These are phyloP conservation scores for Pantherophis vulpinus DNA, from an alignment of 2,797 vertebrate species.

Conservation along the genomic window DNA sequence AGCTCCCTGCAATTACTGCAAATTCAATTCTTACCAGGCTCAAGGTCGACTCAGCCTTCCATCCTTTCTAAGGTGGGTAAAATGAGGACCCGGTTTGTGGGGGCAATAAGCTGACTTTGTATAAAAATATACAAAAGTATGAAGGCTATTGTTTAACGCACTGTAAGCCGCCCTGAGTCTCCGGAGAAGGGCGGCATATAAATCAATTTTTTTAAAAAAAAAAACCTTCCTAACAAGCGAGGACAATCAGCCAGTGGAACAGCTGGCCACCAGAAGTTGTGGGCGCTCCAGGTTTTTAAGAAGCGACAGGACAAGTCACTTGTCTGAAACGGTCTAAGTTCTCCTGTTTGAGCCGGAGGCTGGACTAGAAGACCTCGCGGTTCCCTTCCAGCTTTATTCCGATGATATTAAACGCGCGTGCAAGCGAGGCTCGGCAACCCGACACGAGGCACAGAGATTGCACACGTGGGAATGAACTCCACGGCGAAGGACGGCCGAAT, in stretches of 20 bases:
- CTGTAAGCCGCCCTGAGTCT: no score
- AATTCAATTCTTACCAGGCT: no score
- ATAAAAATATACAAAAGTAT: no score
- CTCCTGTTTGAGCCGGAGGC: background rate
- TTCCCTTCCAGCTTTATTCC: background rate
- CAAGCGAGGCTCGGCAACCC: background rate
- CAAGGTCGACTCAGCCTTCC: no score
- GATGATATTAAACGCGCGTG: background rate
- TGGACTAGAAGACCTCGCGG: background rate
- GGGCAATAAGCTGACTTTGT: no score
- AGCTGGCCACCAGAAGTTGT: rapidly evolving
- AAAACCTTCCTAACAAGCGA: no score
- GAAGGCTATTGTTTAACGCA: no score
- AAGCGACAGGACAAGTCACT: background rate
- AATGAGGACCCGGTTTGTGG: no score
- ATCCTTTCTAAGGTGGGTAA: no score
- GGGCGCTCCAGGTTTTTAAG: background rate
- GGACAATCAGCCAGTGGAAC: background rate
- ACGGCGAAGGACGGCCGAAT: background rate
- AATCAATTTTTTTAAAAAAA: no score
- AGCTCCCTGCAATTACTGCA: no score
- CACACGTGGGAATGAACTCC: background rate
- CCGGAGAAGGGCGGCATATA: no score
- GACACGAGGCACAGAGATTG: background rate
- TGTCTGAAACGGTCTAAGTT: background rate